These are phyloP conservation scores for Caerostris darwini DNA, from an alignment of 1,140 invertebrate genomes.

Conservation along the genomic window DNA sequence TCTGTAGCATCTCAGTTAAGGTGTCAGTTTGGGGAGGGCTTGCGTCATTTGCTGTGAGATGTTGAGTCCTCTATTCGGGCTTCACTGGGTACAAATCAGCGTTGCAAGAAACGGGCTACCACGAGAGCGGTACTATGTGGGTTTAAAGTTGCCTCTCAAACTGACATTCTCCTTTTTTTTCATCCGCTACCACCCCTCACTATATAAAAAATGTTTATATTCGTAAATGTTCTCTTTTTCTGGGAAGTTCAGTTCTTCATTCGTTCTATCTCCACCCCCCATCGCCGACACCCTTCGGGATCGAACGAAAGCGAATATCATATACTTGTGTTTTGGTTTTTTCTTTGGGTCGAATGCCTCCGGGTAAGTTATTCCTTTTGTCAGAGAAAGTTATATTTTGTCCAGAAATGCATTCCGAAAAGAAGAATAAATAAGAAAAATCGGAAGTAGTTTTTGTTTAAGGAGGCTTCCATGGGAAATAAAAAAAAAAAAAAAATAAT, in stretches of 20 bases:
- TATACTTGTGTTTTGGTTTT: slow-evolving; percentile 38
- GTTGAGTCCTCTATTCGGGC: slow-evolving; percentile 68
- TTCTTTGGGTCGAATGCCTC: background rate
- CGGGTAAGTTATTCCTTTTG: slow-evolving; percentile 49
- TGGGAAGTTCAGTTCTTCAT: background rate
- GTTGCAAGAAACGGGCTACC: slow-evolving; percentile 37
- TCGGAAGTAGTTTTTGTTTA: slow-evolving; percentile 28
- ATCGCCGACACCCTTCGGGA: too few relatives aligned
- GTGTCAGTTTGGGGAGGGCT: slow-evolving; percentile 59
- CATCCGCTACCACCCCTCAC: background rate
- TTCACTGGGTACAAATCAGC: slow-evolving; percentile 63
- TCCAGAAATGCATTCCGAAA: background rate
- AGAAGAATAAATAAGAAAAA: background rate
- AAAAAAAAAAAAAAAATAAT: background rate
- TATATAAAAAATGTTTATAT: slow-evolving; percentile 68
- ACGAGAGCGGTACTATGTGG: background rate
- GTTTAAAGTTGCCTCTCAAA: slow-evolving; percentile 46
- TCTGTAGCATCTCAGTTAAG: slow-evolving; percentile 61
- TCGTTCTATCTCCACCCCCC: background rate
- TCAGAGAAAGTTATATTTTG: background rate
- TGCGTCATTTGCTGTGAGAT: slow-evolving; percentile 72
- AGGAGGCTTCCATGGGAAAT: background rate
- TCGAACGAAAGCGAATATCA: slow-evolving; percentile 36
- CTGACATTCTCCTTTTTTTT: slow-evolving; percentile 44
- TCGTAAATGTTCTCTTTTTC: slow-evolving; percentile 38